Base-by-base conservation (phyloP, 2,113 vertebrate genomes). In the Semnornis frantzii region DNA sequence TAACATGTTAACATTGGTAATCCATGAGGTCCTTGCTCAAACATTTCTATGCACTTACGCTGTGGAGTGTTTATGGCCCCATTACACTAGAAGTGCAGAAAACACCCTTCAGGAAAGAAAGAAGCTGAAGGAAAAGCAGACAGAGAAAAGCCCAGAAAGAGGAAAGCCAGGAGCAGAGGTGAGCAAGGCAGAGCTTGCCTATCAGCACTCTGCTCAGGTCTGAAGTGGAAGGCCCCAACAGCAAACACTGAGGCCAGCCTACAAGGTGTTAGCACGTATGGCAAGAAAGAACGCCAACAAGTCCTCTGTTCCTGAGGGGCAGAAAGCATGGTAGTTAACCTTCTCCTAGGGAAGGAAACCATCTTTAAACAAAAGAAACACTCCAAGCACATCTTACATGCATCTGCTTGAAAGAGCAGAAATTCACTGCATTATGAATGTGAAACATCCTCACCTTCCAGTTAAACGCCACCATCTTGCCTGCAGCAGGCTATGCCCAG, bases 381-480 rank as follows among this genome's bases (percentile, higher is more conserved):
- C 19, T 17, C 30, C 30, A 57, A 21, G 16, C 4, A 23, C 46
- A 44, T 11, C 48, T 81, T 30, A 11, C 33, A 18, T 3, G 30
- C 60, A n/a, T 6, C 28, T 85, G 46, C 30, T 20, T 73, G 42
- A 16, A 89, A 50, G 30, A 76, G 68, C 85, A 72, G 39, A 69
- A 46, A 21, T n/a, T 12, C 34, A 31, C 48, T 39, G 75, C 33
- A 28, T 6, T 37, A 50, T 31, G 39, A 93, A 72, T 8, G 12
- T 4, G 55, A 62, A 44, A 15, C 20, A 48, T 39, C 27, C 96
- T 97, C 66, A 97, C 97, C 96, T 95, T 93, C 97, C 95, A 97
- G 85, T 97, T 97, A 33, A 97, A 87, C 6, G 94, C 90, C 91
- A 94, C 73, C 97, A 97, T 97, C 63, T 77, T 77, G 8, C 52